Percentiles rank a stretch among this genome's conserved stretches.
Conservation (phyloP, 2,888 invertebrate species). For the Heliconius sara region DNA sequence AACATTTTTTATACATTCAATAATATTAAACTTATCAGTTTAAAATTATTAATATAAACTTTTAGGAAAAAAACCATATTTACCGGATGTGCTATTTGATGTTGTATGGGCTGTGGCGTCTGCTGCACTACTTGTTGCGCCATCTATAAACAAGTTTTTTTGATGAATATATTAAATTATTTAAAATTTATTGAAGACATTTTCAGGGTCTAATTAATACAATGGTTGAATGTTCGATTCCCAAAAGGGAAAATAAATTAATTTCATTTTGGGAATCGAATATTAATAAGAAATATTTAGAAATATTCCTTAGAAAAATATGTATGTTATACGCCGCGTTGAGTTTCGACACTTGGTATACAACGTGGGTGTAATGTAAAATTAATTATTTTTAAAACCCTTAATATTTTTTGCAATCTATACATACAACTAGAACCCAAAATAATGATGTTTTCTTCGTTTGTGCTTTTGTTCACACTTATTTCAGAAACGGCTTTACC, state of each 20-base stretch:
- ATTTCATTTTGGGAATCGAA: neutral
- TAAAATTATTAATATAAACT: neutral
- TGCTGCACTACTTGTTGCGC: conserved; percentile 56
- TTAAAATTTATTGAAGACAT: too few relatives aligned
- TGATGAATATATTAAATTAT: too few relatives aligned
- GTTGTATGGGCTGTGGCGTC: conserved; percentile 52
- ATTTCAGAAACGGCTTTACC: too few relatives aligned
- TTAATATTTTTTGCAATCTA: too few relatives aligned
- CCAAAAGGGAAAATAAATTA: neutral
- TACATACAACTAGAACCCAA: too few relatives aligned
- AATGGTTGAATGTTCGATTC: neutral
- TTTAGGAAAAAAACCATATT: conserved; percentile 23
- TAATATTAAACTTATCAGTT: too few relatives aligned
- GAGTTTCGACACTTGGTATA: neutral
- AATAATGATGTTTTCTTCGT: too few relatives aligned
- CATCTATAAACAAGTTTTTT: conserved; percentile 54
- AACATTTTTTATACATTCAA: too few relatives aligned
- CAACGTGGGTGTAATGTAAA: neutral
- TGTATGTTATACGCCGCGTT: neutral
- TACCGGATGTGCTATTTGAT: conserved; percentile 60
- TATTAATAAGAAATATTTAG: too few relatives aligned
- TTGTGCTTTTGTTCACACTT: too few relatives aligned
- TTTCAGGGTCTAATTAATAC: too few relatives aligned
- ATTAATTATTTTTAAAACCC: too few relatives aligned
- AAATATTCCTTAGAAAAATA: neutral